These are phyloP conservation scores for Charina bottae DNA, from an alignment of 2,113 vertebrate genomes.

Conservation along the genomic window DNA sequence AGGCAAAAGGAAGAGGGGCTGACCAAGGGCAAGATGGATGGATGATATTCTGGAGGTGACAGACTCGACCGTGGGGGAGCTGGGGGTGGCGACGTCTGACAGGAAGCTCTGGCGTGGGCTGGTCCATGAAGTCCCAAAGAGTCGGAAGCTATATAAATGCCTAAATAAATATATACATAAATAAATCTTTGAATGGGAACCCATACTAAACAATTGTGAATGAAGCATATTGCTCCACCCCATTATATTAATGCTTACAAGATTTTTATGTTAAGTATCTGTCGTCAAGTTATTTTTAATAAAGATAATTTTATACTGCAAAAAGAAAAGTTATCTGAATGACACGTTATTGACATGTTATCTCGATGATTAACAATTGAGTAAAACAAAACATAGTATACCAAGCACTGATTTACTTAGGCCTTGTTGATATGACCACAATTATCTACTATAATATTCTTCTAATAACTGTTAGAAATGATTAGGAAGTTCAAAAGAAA, in stretches of 20 bases:
- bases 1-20: too few species aligned
- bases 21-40: too few species aligned
- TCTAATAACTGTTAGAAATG: neutral
- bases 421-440: neutral
- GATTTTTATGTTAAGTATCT: neutral
- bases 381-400: neutral
- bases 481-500: neutral
- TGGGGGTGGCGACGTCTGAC: too few species aligned
- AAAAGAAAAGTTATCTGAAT: neutral
- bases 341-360: too few species aligned
- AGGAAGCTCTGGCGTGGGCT: too few species aligned
- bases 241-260: neutral
- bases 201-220: neutral
- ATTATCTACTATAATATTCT: neutral
- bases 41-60: too few species aligned
- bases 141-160: too few species aligned
- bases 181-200: neutral
- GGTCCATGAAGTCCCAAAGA: too few species aligned
- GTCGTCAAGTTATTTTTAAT: neutral
- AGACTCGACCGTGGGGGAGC: too few species aligned
- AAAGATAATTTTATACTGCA: neutral
- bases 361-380: too few species aligned
- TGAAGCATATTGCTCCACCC: neutral
- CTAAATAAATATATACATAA: neutral
- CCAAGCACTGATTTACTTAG: neutral